Evolutionary conservation across 2,888 invertebrate genomes (phyloP), one percentile per base, ranked within the genome.

Genomic region (Sturmia bella): DNA sequence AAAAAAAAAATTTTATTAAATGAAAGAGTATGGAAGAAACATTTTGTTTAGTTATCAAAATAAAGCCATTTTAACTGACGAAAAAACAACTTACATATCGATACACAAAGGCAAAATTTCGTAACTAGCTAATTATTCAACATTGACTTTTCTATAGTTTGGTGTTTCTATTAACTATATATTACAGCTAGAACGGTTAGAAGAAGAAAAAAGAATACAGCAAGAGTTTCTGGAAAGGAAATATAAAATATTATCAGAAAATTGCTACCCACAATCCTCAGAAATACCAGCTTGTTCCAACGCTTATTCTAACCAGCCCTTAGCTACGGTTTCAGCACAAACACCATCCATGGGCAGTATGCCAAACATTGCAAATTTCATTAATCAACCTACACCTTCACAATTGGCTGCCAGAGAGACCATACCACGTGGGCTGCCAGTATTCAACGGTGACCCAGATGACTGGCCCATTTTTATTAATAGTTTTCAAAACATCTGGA

Each of bases 401-500:
- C 70, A 77, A 15, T 21, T 77, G 17, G 45, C 69, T n/a, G 63
- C 63, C 0, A 63, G 63, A 12, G 24, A 21, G 5, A 6, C 54
- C 9, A 17, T 76, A 21, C 61, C 69, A 13, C 13, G 45, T 3
- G 50, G 39, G 5, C 57, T 66, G 5, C 59, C 76, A 4, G 3
- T 32, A 15, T 69, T 76, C 24, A 63, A 12, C 12, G 69, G 69
- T 1, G 61, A 76, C 4, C 68, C 61, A 11, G 61, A 69, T 5
- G 66, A 75, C 0, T 75, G 68, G 50, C 76, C 61, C 7, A 50
- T 61, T 24, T 72, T 72, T 12, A 52, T 76, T 1, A 61, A 13
- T 15, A 77, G 63, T 12, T 77, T 63, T n/a, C 15, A 63, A 15
- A 77, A 70, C n/a, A 77, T 69, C 43, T 0, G 63, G 56, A 6